phyloP scores from a whole-genome alignment of 1,140 invertebrate genomes.

The Nymphalis io region DNA sequence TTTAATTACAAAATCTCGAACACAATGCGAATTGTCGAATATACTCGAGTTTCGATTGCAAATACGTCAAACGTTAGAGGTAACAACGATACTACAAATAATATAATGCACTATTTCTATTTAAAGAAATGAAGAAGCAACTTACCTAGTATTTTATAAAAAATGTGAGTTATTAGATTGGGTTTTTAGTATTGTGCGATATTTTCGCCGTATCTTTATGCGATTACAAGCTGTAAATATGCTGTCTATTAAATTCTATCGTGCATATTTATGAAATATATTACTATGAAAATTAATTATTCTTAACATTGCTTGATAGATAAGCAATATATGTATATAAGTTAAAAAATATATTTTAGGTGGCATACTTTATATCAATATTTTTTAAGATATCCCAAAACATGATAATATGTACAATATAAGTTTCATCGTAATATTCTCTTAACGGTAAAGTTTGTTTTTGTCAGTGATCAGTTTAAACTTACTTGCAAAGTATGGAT shows the following conservation, averaged over 20 bases:
- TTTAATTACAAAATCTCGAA: slow-evolving; percentile 78
- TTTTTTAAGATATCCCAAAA: no score
- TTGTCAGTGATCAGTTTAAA: slow-evolving; percentile 24
- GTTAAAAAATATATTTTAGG: no score
- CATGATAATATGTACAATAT: neutral
- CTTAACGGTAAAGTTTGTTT: neutral
- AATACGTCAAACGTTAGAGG: slow-evolving; percentile 38
- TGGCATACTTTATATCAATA: no score
- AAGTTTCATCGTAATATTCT: neutral
- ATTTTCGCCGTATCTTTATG: no score
- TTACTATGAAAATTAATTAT: no score
- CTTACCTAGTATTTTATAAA: neutral
- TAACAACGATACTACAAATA: slow-evolving; percentile 1
- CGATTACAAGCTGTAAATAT: no score
- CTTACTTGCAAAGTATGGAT: slow-evolving; percentile 35
- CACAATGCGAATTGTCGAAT: slow-evolving; percentile 67
- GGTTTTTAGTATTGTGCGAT: no score
- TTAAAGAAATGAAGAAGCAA: no score
- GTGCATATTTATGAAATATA: neutral
- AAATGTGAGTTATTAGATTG: no score
- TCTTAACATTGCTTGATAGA: no score
- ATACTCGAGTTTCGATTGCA: slow-evolving; percentile 40
- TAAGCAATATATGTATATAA: no score
- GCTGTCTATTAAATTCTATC: no score
- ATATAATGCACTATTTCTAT: neutral